Evolutionary conservation across 1,140 invertebrate genomes (phyloP), one percentile per base, ranked within the genome.

Genomic region (Cydia amplana): DNA sequence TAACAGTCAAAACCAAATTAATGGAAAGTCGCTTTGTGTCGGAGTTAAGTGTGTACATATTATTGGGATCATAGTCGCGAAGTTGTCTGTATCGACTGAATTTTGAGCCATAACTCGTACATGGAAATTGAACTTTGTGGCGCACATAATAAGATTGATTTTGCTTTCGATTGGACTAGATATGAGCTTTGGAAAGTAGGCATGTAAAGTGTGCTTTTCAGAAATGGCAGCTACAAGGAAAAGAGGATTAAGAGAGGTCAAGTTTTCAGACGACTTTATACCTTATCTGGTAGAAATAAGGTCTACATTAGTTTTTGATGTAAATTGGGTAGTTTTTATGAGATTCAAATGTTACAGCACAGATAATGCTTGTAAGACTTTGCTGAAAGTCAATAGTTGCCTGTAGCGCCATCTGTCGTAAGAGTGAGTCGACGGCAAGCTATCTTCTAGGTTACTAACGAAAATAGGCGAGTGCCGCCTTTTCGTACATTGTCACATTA

Each of bases 401-500:
- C 7, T 72, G 73, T 84, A 80, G 85, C 85, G 87, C 83, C 87
- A 88, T 85, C 87, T 88, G 76, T 77, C 72, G 74, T 43, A 28
- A 49, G 74, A 23, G 49, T 46, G 65, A 9, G 70, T n/a, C 74
- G 70, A 20, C 74, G 74, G 64, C 76, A 43, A 28, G 28, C 60
- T 20, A 55, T 79, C 80, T 83, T 79, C 75, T 79, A 78, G 73
- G 74, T 79, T 82, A 82, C 60, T 43, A 28, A 76, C 46, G 76
- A 79, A 79, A 79, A 79, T 78, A 76, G 77, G 72, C 80, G 77
- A 75, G 60, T 77, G 76, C 74, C 73, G 77, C 51, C 74, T 70
- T 70, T 70, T 70, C 65, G 16, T 70, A 36, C 65, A 70, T 70
- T 70, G 65, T 70, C 65, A 70, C 28, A 70, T 60, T 60, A 60